A percentile compares a stretch with the other conserved stretches of the same genome.
phyloP scores from a whole-genome alignment of 2,888 invertebrate genomes.

The Achlya flavicornis region DNA sequence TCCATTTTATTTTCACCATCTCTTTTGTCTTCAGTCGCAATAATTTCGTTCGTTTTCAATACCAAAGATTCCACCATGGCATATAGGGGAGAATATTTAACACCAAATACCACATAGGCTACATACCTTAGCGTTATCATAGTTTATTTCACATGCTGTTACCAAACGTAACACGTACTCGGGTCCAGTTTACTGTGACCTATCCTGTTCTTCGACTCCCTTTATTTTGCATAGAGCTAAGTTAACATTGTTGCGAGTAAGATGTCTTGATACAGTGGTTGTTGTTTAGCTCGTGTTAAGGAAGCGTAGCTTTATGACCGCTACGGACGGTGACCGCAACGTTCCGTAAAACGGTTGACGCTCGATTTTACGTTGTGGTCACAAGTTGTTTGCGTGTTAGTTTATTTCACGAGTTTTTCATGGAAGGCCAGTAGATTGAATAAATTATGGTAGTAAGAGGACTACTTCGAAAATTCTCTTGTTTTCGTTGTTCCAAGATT shows the following conservation, averaged over 20 bases:
- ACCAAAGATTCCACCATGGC: slow-evolving; percentile 15
- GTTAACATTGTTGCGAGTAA: slow-evolving; percentile 31
- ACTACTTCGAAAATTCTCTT: not conserved
- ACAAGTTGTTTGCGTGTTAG: slow-evolving; percentile 34
- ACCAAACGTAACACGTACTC: slow-evolving; percentile 60
- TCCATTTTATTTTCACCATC: too few species aligned
- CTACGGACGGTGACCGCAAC: slow-evolving; percentile 66
- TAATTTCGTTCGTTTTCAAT: not conserved
- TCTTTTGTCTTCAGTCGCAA: too few species aligned
- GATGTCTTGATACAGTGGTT: slow-evolving; percentile 51
- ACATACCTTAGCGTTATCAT: slow-evolving; percentile 70
- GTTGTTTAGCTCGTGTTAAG: slow-evolving; percentile 59
- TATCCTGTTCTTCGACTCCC: slow-evolving; percentile 28
- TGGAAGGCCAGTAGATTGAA: not conserved
- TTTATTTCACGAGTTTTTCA: slow-evolving; percentile 16
- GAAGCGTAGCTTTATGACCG: slow-evolving; percentile 73
- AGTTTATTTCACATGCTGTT: slow-evolving; percentile 74
- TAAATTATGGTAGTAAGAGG: not conserved
- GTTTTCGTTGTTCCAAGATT: not conserved
- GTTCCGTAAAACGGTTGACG: slow-evolving; percentile 57
- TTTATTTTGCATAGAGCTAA: slow-evolving; percentile 20
- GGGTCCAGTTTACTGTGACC: slow-evolving; percentile 41
- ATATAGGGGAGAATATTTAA: slow-evolving; percentile 55
- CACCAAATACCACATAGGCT: slow-evolving; percentile 61
- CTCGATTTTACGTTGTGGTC: slow-evolving; percentile 54